Percentiles rank a stretch among this genome's conserved stretches.
Conservation (phyloP, 2,888 invertebrate genomes). For the Plagiodera versicolora region DNA sequence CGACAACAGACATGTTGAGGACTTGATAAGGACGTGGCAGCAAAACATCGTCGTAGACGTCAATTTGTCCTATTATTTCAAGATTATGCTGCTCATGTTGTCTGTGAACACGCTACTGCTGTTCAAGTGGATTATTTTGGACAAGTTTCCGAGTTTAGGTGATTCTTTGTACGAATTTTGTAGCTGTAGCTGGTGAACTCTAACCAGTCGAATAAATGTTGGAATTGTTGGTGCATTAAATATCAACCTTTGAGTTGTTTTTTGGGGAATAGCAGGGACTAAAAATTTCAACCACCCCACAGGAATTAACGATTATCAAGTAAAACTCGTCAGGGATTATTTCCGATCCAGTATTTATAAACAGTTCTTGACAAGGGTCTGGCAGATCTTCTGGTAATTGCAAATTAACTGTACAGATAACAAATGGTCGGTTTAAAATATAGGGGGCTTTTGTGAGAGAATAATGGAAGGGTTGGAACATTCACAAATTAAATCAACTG, state of each 20-base stretch:
- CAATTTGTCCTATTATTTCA: slow-evolving; percentile 40
- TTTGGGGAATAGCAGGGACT: too few species aligned
- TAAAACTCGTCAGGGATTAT: too few species aligned
- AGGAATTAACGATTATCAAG: too few species aligned
- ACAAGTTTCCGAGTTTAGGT: slow-evolving; percentile 19
- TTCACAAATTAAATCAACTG: too few species aligned
- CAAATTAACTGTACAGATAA: background rate
- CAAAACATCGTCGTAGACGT: slow-evolving; percentile 39
- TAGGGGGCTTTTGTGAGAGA: background rate
- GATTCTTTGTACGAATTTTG: background rate
- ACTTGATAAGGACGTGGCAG: slow-evolving; percentile 31
- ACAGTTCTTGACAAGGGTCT: background rate
- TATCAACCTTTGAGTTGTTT: too few species aligned
- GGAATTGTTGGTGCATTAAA: too few species aligned
- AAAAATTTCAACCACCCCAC: too few species aligned
- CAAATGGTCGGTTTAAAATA: background rate
- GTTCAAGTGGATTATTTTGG: slow-evolving; percentile 38
- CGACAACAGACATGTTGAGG: slow-evolving; percentile 34
- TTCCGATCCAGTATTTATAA: too few species aligned
- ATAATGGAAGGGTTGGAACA: too few species aligned
- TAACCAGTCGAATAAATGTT: too few species aligned
- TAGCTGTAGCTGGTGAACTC: background rate
- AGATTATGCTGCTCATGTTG: slow-evolving; percentile 39
- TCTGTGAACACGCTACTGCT: slow-evolving; percentile 37
- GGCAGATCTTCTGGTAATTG: background rate